These are phyloP conservation scores for Leptura quadrifasciata DNA, from an alignment of 2,888 invertebrate genomes.

Conservation along the genomic window DNA sequence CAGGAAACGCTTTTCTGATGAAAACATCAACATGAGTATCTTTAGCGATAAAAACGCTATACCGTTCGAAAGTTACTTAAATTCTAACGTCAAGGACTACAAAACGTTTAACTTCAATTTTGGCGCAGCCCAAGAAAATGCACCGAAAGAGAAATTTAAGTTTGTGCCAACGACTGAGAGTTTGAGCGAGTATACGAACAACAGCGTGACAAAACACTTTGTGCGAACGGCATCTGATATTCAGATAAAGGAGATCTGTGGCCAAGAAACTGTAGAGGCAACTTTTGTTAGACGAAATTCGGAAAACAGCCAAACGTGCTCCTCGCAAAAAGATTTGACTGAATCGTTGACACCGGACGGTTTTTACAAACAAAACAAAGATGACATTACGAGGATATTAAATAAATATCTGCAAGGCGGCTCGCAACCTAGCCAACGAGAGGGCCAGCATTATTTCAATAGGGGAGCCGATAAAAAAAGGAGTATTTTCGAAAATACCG, in stretches of 20 bases:
- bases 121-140: conserved; percentile 11
- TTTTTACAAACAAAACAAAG: conserved; percentile 58
- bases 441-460: not conserved
- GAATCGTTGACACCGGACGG: conserved; percentile 54
- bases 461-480: not conserved
- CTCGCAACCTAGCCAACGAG: not conserved
- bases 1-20: conserved; percentile 45
- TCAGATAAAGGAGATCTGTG: not conserved
- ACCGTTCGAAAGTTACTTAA: conserved; percentile 62
- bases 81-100: conserved; percentile 61
- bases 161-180: conserved; percentile 44
- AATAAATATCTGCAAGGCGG: conserved; percentile 49
- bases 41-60: conserved; percentile 62
- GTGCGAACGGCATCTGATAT: conserved; percentile 33
- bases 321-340: not conserved
- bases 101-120: conserved; percentile 59
- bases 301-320: not conserved
- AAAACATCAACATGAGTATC: conserved; percentile 54
- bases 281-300: not conserved
- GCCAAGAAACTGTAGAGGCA: not conserved
- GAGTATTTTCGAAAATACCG: conserved; percentile 31
- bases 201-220: conserved; percentile 45
- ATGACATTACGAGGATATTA: conserved; percentile 53
- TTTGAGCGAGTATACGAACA: conserved; percentile 48
- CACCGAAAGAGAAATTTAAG: conserved; percentile 37